phyloP scores from a whole-genome alignment of 1,140 invertebrate species.

The Colletes gigas region DNA sequence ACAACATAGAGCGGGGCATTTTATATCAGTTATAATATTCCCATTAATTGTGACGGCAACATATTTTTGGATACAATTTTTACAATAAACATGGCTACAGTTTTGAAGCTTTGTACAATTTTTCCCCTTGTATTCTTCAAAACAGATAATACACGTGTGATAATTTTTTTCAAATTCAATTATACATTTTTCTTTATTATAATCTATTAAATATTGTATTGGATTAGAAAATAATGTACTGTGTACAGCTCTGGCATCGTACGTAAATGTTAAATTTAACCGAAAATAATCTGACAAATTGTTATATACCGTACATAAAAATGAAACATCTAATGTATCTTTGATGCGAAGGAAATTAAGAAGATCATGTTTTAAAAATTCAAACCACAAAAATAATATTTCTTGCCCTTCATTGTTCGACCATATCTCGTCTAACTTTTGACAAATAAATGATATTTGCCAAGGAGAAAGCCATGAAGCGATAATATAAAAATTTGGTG shows the following conservation, averaged over 20 bases:
- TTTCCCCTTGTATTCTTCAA: constrained; percentile 29
- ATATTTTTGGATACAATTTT: constrained; percentile 46
- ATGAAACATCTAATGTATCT: constrained; percentile 57
- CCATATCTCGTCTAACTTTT: constrained; percentile 80
- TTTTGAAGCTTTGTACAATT: constrained; percentile 52
- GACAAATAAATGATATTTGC: constrained; percentile 59
- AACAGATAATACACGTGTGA: constrained; percentile 60
- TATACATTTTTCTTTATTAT: constrained; percentile 17
- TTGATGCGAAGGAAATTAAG: constrained; percentile 69
- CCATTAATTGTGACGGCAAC: constrained; percentile 50
- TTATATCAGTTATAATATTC: constrained; percentile 22
- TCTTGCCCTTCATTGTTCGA: constrained; percentile 77
- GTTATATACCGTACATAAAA: constrained; percentile 28
- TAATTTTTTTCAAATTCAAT: constrained; percentile 46
- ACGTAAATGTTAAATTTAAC: constrained; percentile 6
- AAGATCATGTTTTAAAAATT: constrained; percentile 81
- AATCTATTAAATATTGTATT: constrained; percentile 42
- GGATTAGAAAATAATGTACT: constrained; percentile 38
- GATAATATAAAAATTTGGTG: constrained; percentile 51
- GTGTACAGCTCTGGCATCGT: constrained; percentile 52
- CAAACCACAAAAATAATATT: constrained; percentile 82
- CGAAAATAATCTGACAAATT: constrained; percentile 20
- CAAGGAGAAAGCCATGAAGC: constrained; percentile 58
- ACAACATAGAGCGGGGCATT: constrained; percentile 53
- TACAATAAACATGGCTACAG: constrained; percentile 62